phyloP scores from a whole-genome alignment of 2,888 invertebrate genomes.

The Polia nebulosa region DNA sequence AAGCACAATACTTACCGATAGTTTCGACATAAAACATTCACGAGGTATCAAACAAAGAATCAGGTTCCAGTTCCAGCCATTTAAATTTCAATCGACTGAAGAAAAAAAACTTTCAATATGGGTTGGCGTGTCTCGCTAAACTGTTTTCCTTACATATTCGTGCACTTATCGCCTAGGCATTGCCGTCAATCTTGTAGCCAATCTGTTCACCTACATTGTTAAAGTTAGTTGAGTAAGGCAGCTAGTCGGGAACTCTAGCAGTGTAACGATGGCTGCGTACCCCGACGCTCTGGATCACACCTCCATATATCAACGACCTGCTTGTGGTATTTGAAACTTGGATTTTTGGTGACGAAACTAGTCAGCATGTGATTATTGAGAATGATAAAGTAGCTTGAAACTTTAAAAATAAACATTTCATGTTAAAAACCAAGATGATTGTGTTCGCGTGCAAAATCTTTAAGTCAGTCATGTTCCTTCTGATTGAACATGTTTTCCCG shows the following conservation, averaged over 20 bases:
- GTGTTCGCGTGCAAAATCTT: conserved; percentile 40
- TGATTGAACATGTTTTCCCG: conserved; percentile 46
- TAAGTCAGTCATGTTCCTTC: conserved; percentile 31
- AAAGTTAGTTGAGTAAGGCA: conserved; percentile 64
- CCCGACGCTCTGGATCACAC: conserved; percentile 90
- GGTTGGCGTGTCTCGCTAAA: conserved; percentile 83
- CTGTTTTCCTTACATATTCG: conserved; percentile 79
- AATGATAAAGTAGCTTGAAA: background rate
- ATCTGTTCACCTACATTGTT: conserved; percentile 69
- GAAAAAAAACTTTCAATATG: conserved; percentile 73
- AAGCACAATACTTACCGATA: conserved; percentile 10
- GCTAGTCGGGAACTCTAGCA: conserved; percentile 43
- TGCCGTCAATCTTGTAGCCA: conserved; percentile 76
- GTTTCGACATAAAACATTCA: conserved; percentile 32
- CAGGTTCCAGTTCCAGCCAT: conserved; percentile 56
- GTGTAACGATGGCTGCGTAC: conserved; percentile 76
- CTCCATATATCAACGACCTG: conserved; percentile 92
- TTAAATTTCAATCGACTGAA: conserved; percentile 80
- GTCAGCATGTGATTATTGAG: background rate
- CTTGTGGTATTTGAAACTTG: conserved; percentile 82
- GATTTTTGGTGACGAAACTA: background rate
- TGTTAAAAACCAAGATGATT: background rate
- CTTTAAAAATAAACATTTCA: background rate
- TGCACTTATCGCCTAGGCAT: conserved; percentile 77
- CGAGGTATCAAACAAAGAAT: conserved; percentile 33